Base-by-base conservation (phyloP, 1,140 invertebrate species). In the Neodiprion pinetum region DNA sequence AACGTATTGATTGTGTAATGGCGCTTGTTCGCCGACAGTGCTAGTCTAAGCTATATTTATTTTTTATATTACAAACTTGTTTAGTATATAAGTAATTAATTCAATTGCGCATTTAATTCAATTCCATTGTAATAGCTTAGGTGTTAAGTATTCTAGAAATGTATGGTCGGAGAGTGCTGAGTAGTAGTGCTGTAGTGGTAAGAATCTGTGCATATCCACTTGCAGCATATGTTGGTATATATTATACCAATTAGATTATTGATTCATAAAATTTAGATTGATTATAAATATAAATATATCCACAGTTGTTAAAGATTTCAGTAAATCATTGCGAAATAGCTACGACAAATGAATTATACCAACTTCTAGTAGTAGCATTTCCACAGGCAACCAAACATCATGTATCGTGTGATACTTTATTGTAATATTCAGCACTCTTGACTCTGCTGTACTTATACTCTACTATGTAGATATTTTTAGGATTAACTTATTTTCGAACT, bases 11-110 rank as follows among this genome's bases (percentile, higher is more conserved):
- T 83, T 83, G 80, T 87, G 82, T 87, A 86, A 86, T 84, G 83
- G 84, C 82, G 77, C 70, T 12, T 74, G 74, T 76, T 80, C 79
- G 82, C 81, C 84, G 78, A 80, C 82, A 85, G 83, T 86, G 84
- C 87, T 87, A 88, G 87, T 87, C 86, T 88, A 87, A 88, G 85
- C 80, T 86, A 86, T 86, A 87, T 87, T 87, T 86, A 86, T 88
- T 87, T 86, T 84, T 85, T 86, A 83, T 83, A 83, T 81, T 61
- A 61, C 53, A 9, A 40, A 61, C n/a, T 61, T 17, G 53, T 61
- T 61, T 61, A 61, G 53, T 61, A 17, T 9, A 61, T 61, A 61
- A 61, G 53, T 61, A 61, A 61, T 61, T 61, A 61, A 61, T 61
- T 61, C 11, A 61, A 61, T 61, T 61, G 53, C 53, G 53, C n/a